A percentile compares a stretch with the other conserved stretches of the same genome.
These are phyloP conservation scores for Nomada fucata DNA, from an alignment of 2,888 invertebrate genomes.

Conservation along the genomic window DNA sequence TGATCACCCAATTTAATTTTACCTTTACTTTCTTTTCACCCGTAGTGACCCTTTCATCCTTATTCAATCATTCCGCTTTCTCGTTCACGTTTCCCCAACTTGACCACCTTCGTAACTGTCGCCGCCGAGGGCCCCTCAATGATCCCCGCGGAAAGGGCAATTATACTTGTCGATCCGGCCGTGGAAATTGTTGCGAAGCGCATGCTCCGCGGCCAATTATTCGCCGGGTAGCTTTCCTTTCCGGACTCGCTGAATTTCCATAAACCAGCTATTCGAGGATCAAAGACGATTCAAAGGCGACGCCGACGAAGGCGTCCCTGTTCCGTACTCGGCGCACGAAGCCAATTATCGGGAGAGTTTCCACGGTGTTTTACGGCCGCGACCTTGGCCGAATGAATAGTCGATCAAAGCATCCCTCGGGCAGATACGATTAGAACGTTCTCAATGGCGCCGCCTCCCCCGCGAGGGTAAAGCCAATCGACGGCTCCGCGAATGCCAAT, in stretches of 20 bases:
- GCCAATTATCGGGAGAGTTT: slow-evolving; percentile 69
- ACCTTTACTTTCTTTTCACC: too few species aligned
- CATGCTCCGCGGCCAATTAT: background rate
- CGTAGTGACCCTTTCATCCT: too few species aligned
- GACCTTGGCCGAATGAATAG: slow-evolving; percentile 69
- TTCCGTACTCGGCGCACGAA: slow-evolving; percentile 63
- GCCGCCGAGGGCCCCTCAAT: background rate
- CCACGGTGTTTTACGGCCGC: slow-evolving; percentile 38
- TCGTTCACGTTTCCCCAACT: background rate
- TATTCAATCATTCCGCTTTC: too few species aligned
- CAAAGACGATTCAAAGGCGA: slow-evolving; percentile 26
- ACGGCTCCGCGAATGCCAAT: slow-evolving; percentile 13
- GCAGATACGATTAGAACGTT: slow-evolving; percentile 64
- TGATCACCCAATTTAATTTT: too few species aligned
- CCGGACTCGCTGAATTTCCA: background rate
- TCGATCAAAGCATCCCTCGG: slow-evolving; percentile 52
- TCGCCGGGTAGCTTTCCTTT: background rate
- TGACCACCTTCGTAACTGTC: background rate
- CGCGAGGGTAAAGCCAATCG: slow-evolving; percentile 41
- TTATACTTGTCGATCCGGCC: background rate
- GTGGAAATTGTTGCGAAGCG: background rate
- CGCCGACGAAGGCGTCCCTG: slow-evolving; percentile 31
- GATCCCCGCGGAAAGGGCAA: background rate
- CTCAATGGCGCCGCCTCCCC: slow-evolving; percentile 57
- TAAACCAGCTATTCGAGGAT: slow-evolving; percentile 10